phyloP scores from a whole-genome alignment of 2,113 vertebrate species.

The Mobula hypostoma region DNA sequence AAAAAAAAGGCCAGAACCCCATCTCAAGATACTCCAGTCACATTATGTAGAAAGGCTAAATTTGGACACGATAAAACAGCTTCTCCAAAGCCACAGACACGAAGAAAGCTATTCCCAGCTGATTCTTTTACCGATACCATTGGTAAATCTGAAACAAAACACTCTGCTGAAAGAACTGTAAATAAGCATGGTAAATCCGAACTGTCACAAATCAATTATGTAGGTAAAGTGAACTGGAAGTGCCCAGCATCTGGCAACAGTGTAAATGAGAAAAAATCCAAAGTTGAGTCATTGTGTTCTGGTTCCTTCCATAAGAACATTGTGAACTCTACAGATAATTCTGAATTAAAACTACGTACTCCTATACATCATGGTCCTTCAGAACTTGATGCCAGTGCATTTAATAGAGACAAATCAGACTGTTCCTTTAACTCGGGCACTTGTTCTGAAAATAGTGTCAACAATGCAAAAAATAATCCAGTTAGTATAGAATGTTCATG shows the following conservation, averaged over 20 bases:
- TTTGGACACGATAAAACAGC: slow-evolving; percentile 54
- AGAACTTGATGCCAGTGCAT: neutral
- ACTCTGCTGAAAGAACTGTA: slow-evolving; percentile 64
- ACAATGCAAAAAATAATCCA: slow-evolving; percentile 32
- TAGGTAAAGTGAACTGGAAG: slow-evolving; percentile 49
- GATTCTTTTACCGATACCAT: slow-evolving; percentile 55
- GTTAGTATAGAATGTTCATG: neutral
- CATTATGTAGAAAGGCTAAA: slow-evolving; percentile 50
- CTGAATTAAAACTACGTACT: slow-evolving; percentile 41
- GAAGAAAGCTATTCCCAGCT: slow-evolving; percentile 68
- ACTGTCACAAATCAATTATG: slow-evolving; percentile 52
- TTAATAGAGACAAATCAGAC: slow-evolving; percentile 6
- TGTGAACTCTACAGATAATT: slow-evolving; percentile 49
- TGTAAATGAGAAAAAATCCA: slow-evolving; percentile 6
- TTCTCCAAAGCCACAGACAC: slow-evolving; percentile 68
- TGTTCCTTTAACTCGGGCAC: neutral
- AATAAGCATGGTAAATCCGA: slow-evolving; percentile 63
- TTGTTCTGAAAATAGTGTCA: neutral
- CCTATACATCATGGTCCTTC: neutral
- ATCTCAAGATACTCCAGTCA: slow-evolving; percentile 62
- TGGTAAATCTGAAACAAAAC: slow-evolving; percentile 59
- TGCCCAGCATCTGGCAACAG: slow-evolving; percentile 47
- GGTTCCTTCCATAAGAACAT: slow-evolving; percentile 58
- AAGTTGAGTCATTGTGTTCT: slow-evolving; percentile 47
- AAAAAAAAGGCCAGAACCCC: slow-evolving; percentile 55